These are phyloP conservation scores for Chaetops frenatus DNA, from an alignment of 2,113 vertebrate species.

Conservation along the genomic window DNA sequence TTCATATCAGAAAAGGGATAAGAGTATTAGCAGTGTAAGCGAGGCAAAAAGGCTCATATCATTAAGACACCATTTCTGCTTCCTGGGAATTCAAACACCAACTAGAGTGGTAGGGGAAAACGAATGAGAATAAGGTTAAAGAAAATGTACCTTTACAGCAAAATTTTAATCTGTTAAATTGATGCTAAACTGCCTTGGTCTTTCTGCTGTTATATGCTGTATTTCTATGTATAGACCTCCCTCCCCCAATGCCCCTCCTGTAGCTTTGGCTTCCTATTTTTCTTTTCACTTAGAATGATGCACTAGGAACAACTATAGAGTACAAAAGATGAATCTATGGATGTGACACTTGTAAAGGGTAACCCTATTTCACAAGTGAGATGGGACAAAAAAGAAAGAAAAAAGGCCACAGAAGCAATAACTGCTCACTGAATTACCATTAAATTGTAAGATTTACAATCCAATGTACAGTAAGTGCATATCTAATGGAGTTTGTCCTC, in stretches of 20 bases:
- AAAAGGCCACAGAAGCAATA: constrained; percentile 83
- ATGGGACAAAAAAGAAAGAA: constrained; percentile 77
- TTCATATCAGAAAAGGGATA: constrained; percentile 74
- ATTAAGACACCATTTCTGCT: constrained; percentile 66
- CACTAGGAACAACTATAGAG: constrained; percentile 72
- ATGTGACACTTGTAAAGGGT: constrained; percentile 81
- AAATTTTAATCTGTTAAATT: constrained; percentile 69
- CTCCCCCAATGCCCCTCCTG: constrained; percentile 38
- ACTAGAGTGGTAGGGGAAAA: constrained; percentile 61
- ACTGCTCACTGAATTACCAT: constrained; percentile 82
- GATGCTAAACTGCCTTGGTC: constrained; percentile 52
- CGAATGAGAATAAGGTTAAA: constrained; percentile 67
- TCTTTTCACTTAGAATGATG: constrained; percentile 72
- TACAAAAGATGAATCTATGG: constrained; percentile 79
- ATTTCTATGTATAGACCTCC: constrained; percentile 1
- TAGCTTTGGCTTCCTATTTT: constrained; percentile 63
- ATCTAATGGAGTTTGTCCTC: constrained; percentile 83
- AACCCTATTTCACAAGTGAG: constrained; percentile 82
- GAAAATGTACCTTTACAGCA: constrained; percentile 70
- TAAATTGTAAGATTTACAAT: constrained; percentile 85
- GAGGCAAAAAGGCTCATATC: constrained; percentile 65
- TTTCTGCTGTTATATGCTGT: constrained; percentile 37
- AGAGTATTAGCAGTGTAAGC: constrained; percentile 74
- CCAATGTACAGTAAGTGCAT: constrained; percentile 80
- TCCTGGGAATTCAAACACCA: constrained; percentile 65